Evolutionary conservation across 1,140 invertebrate genomes (phyloP), one percentile per base, ranked within the genome.

Genomic region (Hormaphis cornu): DNA sequence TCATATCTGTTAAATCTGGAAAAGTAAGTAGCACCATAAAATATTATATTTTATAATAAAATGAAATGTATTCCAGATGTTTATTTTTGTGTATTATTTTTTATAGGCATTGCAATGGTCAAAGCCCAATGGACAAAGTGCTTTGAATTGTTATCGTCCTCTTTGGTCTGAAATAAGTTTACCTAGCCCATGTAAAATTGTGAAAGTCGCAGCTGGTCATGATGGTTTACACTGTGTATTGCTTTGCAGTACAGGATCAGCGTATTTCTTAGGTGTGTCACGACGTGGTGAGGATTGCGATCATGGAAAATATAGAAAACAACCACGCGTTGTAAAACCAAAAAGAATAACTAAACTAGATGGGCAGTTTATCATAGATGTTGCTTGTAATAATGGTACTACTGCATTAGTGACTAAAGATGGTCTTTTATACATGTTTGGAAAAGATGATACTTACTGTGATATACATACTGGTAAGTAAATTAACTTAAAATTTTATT

Each of bases 241-340:
- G 5, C 82, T 97, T 6, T 84, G 91, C 50, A 93, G 96, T 72
- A 93, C 96, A 78, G 95, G 94, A 0, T 86, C 86, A 8, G 89
- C 91, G 1, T 87, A 87, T 75, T 95, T 94, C 82, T 86, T 87
- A 54, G 94, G 95, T 1, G 89, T 90, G 16, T 87, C 94, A 0
- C 83, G 89, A n/a, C 82, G 95, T 10, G 95, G 95, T 46, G 95
- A 98, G 79, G 94, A 98, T 80, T 94, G 93, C 1, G 94, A 98
- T 76, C 77, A 79, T 72, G 80, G 81, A 81, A 73, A 77, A 76
- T 73, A 58, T 42, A 79, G 70, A 69, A 79, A 93, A 22, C 90
- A 91, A 76, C 88, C 90, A 0, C 96, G 96, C 80, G 87, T 93
- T 7, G 86, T 88, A 0, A 93, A 95, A 76, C 92, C 92, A 59